Evolutionary conservation across 2,888 invertebrate species (phyloP).

Genomic region (Oxystoma pomonae): DNA sequence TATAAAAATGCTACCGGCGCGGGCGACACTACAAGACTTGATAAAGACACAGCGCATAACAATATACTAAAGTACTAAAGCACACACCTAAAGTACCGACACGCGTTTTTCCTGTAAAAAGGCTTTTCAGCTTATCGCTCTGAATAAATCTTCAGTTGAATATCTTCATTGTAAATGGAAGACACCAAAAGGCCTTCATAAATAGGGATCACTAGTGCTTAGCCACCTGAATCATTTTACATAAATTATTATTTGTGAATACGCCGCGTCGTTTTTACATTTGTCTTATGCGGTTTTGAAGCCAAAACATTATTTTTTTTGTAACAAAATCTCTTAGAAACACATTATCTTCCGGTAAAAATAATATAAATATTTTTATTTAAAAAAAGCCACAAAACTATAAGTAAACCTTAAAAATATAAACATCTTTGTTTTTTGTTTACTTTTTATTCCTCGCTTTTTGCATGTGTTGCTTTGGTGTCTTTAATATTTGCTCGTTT

Average conservation of each 20-base stretch:
- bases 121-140: not conserved
- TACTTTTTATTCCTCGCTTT: too few relatives aligned
- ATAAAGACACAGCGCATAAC: not conserved
- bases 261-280: too few relatives aligned
- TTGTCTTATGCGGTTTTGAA: too few relatives aligned
- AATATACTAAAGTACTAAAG: not conserved
- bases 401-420: too few relatives aligned
- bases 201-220: not conserved
- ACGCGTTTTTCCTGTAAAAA: not conserved
- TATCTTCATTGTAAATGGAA: not conserved
- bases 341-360: too few relatives aligned
- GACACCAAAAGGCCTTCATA: not conserved
- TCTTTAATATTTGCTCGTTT: too few relatives aligned
- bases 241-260: not conserved
- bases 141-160: not conserved
- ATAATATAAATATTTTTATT: too few relatives aligned
- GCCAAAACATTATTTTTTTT: too few relatives aligned
- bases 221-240: not conserved
- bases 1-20: not conserved
- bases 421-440: too few relatives aligned
- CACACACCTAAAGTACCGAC: not conserved
- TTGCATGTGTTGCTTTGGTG: too few relatives aligned
- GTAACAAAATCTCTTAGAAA: too few relatives aligned
- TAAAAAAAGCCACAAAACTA: too few relatives aligned
- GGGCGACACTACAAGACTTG: not conserved